Evolutionary conservation across 2,888 invertebrate species (phyloP).

Genomic region (Drosophila putrida): DNA sequence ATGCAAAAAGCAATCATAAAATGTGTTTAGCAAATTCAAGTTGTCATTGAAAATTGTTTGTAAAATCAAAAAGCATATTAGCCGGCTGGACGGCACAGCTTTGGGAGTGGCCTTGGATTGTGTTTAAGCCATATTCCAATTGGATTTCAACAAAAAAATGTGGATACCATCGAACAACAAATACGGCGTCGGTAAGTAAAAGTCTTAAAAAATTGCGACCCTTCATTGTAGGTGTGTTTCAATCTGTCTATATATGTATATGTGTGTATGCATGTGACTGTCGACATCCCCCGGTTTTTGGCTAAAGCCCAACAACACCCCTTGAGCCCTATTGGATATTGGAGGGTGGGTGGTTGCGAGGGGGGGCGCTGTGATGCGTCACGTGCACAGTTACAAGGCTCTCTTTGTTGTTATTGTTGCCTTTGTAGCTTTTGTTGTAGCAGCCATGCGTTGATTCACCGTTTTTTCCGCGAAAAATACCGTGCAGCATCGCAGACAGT

Average conservation of each 20-base stretch:
- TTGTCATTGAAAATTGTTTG: conserved; percentile 38
- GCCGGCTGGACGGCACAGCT: conserved; percentile 33
- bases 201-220: conserved; percentile 33
- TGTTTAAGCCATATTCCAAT: conserved; percentile 43
- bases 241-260: conserved; percentile 6
- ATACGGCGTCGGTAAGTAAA: conserved; percentile 85
- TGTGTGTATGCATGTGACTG: conserved; percentile 30
- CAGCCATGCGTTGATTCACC: conserved; percentile 69
- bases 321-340: conserved; percentile 9
- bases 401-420: conserved; percentile 46
- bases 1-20: conserved; percentile 61
- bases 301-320: conserved; percentile 50
- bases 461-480: conserved; percentile 78
- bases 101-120: conserved; percentile 61
- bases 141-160: conserved; percentile 75
- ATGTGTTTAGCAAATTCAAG: conserved; percentile 46
- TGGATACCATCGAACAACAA: conserved; percentile 86
- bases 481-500: conserved; percentile 59
- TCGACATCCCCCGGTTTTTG: conserved; percentile 51
- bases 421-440: conserved; percentile 50
- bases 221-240: conserved; percentile 9
- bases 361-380: conserved; percentile 56
- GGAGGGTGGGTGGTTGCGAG: conserved; percentile 28
- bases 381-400: conserved; percentile 66
- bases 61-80: conserved; percentile 32